These are phyloP conservation scores for Pseudobourletiella spinata DNA, from an alignment of 1,140 invertebrate genomes.

Conservation along the genomic window DNA sequence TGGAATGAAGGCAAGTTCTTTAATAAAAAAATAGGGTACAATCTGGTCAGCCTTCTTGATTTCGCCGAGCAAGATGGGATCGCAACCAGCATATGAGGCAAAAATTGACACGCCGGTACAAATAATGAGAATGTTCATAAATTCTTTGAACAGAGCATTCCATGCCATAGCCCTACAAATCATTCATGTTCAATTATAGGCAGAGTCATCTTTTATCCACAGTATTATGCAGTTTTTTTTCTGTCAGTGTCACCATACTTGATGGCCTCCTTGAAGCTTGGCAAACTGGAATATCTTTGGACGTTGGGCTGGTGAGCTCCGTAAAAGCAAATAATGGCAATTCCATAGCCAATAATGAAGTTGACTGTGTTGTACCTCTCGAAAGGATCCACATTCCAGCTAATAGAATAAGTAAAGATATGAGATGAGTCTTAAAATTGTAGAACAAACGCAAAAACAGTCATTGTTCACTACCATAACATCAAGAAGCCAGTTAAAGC, in stretches of 20 bases:
- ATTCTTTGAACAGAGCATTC: slow-evolving; percentile 15
- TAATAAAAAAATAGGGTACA: slow-evolving; percentile 32
- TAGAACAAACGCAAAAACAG: background rate
- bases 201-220: too few relatives aligned
- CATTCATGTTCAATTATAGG: background rate
- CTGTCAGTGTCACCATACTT: too few relatives aligned
- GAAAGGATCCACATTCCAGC: slow-evolving; percentile 32
- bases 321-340: slow-evolving; percentile 39
- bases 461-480: too few relatives aligned
- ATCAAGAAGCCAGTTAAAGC: too few relatives aligned
- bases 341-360: slow-evolving; percentile 28
- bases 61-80: slow-evolving; percentile 37
- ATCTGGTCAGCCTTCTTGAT: slow-evolving; percentile 34
- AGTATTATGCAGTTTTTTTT: too few relatives aligned
- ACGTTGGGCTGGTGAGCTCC: slow-evolving; percentile 81
- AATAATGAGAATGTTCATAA: slow-evolving; percentile 29
- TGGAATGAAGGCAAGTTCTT: slow-evolving; percentile 30
- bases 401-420: background rate
- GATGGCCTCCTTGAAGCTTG: slow-evolving; percentile 50
- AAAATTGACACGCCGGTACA: slow-evolving; percentile 40
- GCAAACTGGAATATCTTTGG: slow-evolving; percentile 74
- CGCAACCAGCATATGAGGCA: slow-evolving; percentile 40
- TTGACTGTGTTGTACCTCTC: slow-evolving; percentile 30
- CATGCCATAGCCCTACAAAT: slow-evolving; percentile 22
- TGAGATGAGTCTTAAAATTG: background rate